Conservation (phyloP, 2,888 invertebrate species). For the Nemurella pictetii region DNA sequence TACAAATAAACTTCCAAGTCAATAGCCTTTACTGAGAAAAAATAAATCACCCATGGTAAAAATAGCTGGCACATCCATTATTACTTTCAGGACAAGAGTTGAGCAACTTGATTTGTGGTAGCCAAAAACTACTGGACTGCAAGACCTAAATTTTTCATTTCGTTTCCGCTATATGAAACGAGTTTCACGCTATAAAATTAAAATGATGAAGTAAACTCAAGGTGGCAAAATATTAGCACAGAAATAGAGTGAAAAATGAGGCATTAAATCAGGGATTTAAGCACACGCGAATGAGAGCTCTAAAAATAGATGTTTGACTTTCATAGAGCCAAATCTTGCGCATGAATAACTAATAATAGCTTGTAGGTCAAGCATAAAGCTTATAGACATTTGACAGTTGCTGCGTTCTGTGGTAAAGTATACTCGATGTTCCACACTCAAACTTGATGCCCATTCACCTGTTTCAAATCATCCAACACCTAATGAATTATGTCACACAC, state of each 20-base stretch:
- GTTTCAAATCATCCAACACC: not conserved
- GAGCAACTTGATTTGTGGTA: not conserved
- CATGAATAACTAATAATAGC: conserved; percentile 15
- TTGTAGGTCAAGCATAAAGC: conserved; percentile 7
- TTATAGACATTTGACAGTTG: conserved; percentile 3
- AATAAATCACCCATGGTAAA: not conserved
- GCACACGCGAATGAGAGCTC: not conserved
- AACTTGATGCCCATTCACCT: not conserved
- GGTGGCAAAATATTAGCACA: not conserved
- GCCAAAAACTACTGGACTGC: not conserved
- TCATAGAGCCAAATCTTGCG: conserved; percentile 13
- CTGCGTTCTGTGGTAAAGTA: not conserved
- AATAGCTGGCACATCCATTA: not conserved
- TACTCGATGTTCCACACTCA: not conserved
- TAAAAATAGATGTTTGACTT: conserved; percentile 10
- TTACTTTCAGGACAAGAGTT: not conserved
- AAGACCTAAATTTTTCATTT: not conserved
- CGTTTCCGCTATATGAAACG: not conserved
- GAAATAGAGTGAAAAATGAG: conserved; percentile 17
- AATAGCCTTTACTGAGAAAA: conserved; percentile 14
- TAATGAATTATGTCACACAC: not conserved
- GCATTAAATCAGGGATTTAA: conserved; percentile 5
- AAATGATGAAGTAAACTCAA: not conserved
- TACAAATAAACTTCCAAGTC: conserved; percentile 22
- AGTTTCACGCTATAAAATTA: not conserved